A percentile compares a stretch with the other conserved stretches of the same genome.
Evolutionary conservation across 2,888 invertebrate species (phyloP).

Genomic region (Synergus gifuensis): DNA sequence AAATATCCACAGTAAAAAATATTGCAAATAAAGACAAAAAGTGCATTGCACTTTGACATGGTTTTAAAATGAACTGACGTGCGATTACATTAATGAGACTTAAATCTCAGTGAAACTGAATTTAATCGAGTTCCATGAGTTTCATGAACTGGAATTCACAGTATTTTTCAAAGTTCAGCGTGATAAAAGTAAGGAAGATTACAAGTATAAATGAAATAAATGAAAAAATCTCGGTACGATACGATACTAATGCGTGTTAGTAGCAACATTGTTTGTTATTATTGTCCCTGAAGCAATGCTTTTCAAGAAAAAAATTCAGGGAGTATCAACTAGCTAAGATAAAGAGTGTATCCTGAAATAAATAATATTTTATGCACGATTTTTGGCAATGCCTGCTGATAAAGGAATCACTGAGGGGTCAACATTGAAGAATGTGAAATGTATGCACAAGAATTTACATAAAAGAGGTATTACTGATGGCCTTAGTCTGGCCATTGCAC

Average conservation of each 20-base stretch:
- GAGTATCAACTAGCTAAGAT: too few relatives aligned
- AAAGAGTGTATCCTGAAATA: neutral
- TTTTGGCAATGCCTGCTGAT: neutral
- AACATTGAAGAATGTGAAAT: slow-evolving; percentile 23
- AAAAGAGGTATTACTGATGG: slow-evolving; percentile 32
- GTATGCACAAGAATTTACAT: slow-evolving; percentile 30
- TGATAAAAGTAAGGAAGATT: neutral
- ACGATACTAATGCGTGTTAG: neutral
- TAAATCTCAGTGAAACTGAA: neutral
- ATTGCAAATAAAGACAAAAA: neutral
- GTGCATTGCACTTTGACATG: slow-evolving; percentile 39
- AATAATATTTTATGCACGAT: neutral
- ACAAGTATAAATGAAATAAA: neutral
- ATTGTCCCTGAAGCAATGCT: neutral
- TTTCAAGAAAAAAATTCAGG: neutral
- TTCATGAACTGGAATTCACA: neutral
- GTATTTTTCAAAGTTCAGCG: neutral
- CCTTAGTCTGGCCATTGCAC: slow-evolving; percentile 41
- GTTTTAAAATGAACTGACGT: slow-evolving; percentile 17
- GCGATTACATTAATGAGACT: slow-evolving; percentile 6
- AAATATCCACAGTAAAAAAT: neutral
- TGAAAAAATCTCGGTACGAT: neutral
- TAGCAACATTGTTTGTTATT: neutral
- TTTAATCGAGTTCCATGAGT: slow-evolving; percentile 19
- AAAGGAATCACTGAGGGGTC: slow-evolving; percentile 10